Percentiles rank a stretch among this genome's conserved stretches.
Conservation (phyloP, 2,888 invertebrate genomes). For the Folsomia candida region DNA sequence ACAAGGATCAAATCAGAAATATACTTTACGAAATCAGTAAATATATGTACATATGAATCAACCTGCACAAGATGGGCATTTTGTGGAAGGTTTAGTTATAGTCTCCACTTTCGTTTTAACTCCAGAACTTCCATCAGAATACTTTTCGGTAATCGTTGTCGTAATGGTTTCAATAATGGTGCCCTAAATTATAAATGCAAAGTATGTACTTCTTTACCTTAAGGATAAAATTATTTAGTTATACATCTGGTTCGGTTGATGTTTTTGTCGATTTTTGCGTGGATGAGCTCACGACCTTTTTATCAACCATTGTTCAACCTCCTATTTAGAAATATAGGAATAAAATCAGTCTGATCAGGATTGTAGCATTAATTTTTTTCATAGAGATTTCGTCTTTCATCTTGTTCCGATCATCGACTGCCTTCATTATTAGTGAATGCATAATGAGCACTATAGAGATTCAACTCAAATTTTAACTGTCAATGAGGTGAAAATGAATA, state of each 20-base stretch:
- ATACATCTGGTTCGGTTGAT: constrained; percentile 30
- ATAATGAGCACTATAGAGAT: too few relatives aligned
- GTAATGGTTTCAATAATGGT: constrained; percentile 32
- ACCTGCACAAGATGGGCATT: not conserved
- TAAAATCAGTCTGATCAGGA: not conserved
- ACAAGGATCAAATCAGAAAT: not conserved
- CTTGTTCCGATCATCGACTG: too few relatives aligned
- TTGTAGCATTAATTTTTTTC: too few relatives aligned
- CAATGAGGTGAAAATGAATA: too few relatives aligned
- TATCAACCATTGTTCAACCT: constrained; percentile 22
- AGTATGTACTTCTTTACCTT: not conserved
- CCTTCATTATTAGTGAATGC: too few relatives aligned
- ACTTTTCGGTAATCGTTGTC: constrained; percentile 32
- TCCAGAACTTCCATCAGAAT: constrained; percentile 32
- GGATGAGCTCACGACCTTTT: constrained; percentile 25
- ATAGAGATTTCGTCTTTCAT: too few relatives aligned
- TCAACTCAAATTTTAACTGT: too few relatives aligned
- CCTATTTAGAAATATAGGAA: too few relatives aligned
- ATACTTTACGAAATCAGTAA: not conserved
- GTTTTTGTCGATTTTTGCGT: constrained; percentile 19
- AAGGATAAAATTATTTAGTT: not conserved
- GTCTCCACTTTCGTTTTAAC: constrained; percentile 34
- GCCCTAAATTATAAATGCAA: constrained; percentile 24
- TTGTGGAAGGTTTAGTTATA: constrained; percentile 12
- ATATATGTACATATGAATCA: not conserved